phyloP scores from a whole-genome alignment of 2,797 vertebrate genomes.

The Rhinogobio ventralis region DNA sequence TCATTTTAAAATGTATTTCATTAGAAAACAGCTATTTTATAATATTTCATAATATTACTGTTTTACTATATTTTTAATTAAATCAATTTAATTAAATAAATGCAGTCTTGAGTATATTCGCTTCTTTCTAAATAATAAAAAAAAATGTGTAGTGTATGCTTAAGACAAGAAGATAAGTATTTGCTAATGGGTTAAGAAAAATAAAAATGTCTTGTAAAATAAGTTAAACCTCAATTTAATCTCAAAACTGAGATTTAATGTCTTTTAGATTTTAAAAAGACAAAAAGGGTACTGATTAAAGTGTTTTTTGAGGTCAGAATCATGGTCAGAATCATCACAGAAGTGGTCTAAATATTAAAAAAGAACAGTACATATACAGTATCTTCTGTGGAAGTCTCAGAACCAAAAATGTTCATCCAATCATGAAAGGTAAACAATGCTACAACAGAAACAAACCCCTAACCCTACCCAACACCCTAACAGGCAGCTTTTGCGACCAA shows the following conservation, averaged over 20 bases:
- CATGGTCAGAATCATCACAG: no score
- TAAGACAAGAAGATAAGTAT: background rate
- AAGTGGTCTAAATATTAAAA: no score
- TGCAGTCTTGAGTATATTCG: no score
- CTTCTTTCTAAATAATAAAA: no score
- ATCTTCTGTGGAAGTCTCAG: no score
- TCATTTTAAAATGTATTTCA: background rate
- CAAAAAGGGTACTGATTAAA: background rate
- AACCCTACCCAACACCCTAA: no score
- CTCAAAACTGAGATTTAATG: background rate
- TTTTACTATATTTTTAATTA: background rate
- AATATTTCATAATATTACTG: background rate
- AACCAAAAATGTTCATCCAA: no score
- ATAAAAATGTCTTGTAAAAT: background rate
- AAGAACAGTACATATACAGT: no score
- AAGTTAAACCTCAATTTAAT: background rate
- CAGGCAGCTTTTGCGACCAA: no score
- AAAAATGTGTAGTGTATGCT: background rate
- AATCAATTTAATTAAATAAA: no score
- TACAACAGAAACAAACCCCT: no score
- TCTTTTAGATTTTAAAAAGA: background rate
- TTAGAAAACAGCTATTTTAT: background rate
- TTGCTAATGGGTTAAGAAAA: background rate
- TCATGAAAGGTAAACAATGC: no score
- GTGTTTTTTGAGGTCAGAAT: background rate